Conservation (phyloP, 2,113 vertebrate genomes). For the Elanoides forficatus region DNA sequence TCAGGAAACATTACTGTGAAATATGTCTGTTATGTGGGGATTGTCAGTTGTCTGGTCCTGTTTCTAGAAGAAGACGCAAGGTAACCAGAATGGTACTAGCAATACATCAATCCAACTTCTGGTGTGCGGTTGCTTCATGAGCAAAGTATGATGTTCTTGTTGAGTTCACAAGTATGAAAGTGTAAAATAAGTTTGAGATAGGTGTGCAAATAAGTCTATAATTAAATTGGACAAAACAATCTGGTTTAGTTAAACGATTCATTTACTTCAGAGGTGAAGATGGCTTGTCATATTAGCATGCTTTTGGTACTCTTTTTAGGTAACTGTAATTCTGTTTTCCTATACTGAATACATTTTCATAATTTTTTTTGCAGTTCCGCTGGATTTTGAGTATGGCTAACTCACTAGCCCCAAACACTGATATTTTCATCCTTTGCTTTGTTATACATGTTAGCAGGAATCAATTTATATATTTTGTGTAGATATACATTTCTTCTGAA, state of each 20-base stretch:
- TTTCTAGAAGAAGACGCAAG: background rate
- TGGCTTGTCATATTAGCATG: background rate
- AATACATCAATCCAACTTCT: background rate
- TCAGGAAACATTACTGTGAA: slow-evolving; percentile 33
- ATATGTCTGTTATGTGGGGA: background rate
- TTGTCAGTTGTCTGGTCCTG: background rate
- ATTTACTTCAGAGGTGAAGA: background rate
- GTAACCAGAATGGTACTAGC: background rate
- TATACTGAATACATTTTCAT: background rate
- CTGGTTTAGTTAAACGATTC: background rate
- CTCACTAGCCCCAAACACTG: background rate
- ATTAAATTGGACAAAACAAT: background rate
- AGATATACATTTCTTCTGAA: background rate
- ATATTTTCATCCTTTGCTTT: background rate
- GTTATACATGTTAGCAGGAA: background rate
- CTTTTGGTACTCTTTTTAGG: background rate
- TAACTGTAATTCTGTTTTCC: background rate
- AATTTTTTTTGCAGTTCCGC: background rate
- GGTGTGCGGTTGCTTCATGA: background rate
- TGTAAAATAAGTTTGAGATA: background rate
- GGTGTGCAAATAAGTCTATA: background rate
- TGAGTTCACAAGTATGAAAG: background rate
- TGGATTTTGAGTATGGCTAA: background rate
- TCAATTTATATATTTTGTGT: background rate
- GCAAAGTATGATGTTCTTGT: background rate